These are phyloP conservation scores for Corythoichthys intestinalis DNA, from an alignment of 2,113 vertebrate genomes.

Conservation along the genomic window DNA sequence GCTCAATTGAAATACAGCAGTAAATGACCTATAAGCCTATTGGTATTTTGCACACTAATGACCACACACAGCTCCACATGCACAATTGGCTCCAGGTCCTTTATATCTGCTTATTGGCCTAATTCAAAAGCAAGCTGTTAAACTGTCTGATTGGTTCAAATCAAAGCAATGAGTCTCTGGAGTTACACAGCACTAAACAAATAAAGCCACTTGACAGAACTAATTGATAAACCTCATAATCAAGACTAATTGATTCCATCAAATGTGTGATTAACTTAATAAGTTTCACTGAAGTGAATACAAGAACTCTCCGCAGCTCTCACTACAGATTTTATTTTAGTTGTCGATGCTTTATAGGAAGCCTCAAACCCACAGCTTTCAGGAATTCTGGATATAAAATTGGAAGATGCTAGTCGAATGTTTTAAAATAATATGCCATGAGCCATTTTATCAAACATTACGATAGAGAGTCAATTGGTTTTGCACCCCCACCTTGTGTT, in stretches of 20 bases:
- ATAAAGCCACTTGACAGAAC: constrained; percentile 44
- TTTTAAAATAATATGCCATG: constrained; percentile 6
- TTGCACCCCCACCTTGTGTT: constrained; percentile 28
- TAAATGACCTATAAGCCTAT: constrained; percentile 27
- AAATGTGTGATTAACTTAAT: constrained; percentile 55
- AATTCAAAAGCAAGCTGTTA: constrained; percentile 27
- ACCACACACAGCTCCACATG: constrained; percentile 30
- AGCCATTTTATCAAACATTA: neutral
- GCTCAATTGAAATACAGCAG: constrained; percentile 5
- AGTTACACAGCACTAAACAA: constrained; percentile 23
- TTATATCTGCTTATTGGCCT: constrained; percentile 41
- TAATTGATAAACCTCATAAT: constrained; percentile 53
- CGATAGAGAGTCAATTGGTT: constrained; percentile 26
- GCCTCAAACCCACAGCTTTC: too few species aligned
- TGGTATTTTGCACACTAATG: constrained; percentile 21
- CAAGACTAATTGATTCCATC: constrained; percentile 59
- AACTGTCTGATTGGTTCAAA: constrained; percentile 54
- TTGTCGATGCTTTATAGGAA: too few species aligned
- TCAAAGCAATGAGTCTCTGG: constrained; percentile 48
- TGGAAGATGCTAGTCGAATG: constrained; percentile 12
- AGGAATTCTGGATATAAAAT: neutral
- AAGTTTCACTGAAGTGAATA: constrained; percentile 55
- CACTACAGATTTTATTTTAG: too few species aligned
- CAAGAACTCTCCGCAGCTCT: constrained; percentile 29
- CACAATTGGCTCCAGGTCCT: constrained; percentile 57